A percentile compares a stretch with the other conserved stretches of the same genome.
Conservation (phyloP, 2,113 vertebrate genomes). For the Rhea americana region DNA sequence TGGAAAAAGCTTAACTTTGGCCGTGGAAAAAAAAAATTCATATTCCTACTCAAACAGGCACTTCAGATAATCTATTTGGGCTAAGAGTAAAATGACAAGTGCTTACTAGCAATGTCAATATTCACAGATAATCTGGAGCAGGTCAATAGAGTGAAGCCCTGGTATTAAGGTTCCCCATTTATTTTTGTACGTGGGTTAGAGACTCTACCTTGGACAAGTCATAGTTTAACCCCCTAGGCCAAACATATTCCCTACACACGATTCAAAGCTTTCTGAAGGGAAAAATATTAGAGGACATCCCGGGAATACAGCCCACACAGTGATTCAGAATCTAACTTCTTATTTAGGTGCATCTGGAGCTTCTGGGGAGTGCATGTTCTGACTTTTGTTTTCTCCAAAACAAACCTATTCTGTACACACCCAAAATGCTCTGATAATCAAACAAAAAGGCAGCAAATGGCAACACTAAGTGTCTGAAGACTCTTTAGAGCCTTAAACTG, state of each 20-base stretch:
- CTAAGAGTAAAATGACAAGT: background rate
- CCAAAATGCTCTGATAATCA: background rate
- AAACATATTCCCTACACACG: background rate
- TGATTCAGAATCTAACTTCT: background rate
- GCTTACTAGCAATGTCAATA: background rate
- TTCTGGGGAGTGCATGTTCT: background rate
- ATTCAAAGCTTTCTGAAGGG: background rate
- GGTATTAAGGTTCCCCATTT: rapidly evolving
- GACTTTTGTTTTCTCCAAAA: background rate
- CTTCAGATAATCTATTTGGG: background rate
- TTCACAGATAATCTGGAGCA: background rate
- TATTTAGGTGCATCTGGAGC: rapidly evolving
- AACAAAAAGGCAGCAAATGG: background rate
- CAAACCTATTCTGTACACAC: background rate
- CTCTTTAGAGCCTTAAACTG: background rate
- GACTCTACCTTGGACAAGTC: background rate
- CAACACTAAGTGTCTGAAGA: background rate
- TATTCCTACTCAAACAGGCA: background rate
- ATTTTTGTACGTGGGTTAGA: background rate
- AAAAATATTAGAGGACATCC: background rate
- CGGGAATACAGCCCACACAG: background rate
- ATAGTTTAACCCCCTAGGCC: background rate
- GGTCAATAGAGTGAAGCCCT: background rate
- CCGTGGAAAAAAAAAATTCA: background rate
- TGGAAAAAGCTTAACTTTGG: background rate